Conservation (phyloP, 2,797 vertebrate genomes). For the Etheostoma perlongum region DNA sequence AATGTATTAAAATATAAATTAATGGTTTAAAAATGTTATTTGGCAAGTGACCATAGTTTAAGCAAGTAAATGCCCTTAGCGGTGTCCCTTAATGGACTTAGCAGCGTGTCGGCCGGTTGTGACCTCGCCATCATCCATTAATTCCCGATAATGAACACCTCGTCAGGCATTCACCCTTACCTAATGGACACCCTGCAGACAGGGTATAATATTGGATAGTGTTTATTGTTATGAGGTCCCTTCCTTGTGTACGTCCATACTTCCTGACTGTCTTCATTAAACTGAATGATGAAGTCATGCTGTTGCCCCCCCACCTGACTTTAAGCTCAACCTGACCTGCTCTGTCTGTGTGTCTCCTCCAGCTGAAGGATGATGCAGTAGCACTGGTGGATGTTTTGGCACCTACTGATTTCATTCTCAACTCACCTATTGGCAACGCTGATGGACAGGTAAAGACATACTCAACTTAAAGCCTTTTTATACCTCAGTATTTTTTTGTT, state of each 20-base stretch:
- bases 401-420: conserved; percentile 94
- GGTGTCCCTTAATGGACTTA: too few species aligned
- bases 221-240: not conserved
- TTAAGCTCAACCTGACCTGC: not conserved
- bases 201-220: not conserved
- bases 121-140: too few species aligned
- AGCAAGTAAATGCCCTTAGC: too few species aligned
- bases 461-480: not conserved
- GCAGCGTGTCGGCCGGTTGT: too few species aligned
- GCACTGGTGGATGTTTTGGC: conserved; percentile 92
- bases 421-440: conserved; percentile 88
- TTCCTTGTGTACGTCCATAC: not conserved
- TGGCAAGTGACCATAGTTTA: too few species aligned
- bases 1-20: too few species aligned
- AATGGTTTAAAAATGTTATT: too few species aligned
- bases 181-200: too few species aligned
- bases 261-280: not conserved
- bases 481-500: too few species aligned
- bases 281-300: not conserved
- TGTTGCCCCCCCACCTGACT: not conserved
- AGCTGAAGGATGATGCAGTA: conserved; percentile 95
- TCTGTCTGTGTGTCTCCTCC: conserved; percentile 18
- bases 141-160: too few species aligned
- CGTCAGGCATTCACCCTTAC: too few species aligned
- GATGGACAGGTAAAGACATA: conserved; percentile 89